Evolutionary conservation across 2,888 invertebrate genomes (phyloP).

Genomic region (Diarsia dahlii): DNA sequence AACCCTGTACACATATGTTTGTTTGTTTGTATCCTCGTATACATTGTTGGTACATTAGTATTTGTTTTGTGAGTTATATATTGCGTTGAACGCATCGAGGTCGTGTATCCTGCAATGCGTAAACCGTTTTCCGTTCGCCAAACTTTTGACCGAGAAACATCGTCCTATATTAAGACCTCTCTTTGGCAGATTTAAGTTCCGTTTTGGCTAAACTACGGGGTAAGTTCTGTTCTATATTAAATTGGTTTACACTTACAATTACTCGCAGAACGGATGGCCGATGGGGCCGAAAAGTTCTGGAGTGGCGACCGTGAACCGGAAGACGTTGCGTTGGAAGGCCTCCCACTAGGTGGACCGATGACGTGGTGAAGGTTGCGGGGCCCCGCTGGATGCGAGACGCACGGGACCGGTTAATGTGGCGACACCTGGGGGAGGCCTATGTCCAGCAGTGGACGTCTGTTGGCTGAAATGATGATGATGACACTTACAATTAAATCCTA

Average conservation of each 20-base stretch:
- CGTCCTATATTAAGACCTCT: conserved; percentile 20
- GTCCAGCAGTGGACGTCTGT: too few relatives aligned
- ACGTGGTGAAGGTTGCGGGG: too few relatives aligned
- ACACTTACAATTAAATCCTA: neutral
- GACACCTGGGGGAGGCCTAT: too few relatives aligned
- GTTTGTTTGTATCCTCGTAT: neutral
- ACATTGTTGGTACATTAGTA: neutral
- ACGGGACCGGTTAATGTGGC: too few relatives aligned
- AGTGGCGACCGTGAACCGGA: too few relatives aligned
- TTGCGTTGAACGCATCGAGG: conserved; percentile 49
- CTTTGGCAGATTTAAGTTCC: conserved; percentile 30
- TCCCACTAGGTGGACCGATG: too few relatives aligned
- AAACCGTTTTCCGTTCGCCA: conserved; percentile 43
- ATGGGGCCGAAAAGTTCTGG: too few relatives aligned
- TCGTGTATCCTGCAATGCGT: conserved; percentile 65
- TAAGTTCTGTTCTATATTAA: neutral
- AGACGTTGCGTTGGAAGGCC: too few relatives aligned
- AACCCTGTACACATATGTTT: neutral
- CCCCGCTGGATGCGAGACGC: too few relatives aligned
- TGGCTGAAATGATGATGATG: too few relatives aligned
- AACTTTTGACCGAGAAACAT: conserved; percentile 37
- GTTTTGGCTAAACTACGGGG: conserved; percentile 1
- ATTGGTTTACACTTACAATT: neutral
- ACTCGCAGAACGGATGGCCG: too few relatives aligned
- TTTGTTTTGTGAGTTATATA: conserved; percentile 11